Conservation (phyloP, 2,797 vertebrate genomes). For the Gobionotothen gibberifrons region DNA sequence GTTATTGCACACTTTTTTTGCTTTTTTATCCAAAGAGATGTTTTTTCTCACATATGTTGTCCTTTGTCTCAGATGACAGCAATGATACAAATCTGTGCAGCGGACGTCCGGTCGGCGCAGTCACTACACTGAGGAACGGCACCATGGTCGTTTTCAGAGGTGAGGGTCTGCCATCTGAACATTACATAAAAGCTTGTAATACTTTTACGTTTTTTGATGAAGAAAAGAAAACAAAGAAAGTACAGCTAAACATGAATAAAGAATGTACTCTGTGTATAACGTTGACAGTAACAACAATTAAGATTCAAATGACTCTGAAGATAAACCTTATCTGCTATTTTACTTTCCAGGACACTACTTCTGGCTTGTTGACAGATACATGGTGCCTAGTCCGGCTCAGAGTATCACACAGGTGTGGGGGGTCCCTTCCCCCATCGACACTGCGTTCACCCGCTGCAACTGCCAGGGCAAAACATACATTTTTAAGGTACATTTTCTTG, state of each 20-base stretch:
- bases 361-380: slow-evolving; percentile 88
- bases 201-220: background rate
- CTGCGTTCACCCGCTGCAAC: slow-evolving; percentile 95
- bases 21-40: slow-evolving; percentile 6
- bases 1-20: background rate
- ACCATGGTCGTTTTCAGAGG: slow-evolving; percentile 94
- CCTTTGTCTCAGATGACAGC: slow-evolving; percentile 74
- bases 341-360: slow-evolving; percentile 90
- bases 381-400: slow-evolving; percentile 80
- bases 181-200: background rate
- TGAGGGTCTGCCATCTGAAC: slow-evolving; percentile 61
- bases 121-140: slow-evolving; percentile 92
- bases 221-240: too few relatives aligned
- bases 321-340: background rate
- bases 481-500: slow-evolving; percentile 87
- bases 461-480: slow-evolving; percentile 97
- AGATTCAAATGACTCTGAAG: background rate
- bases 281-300: background rate
- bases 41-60: slow-evolving; percentile 26
- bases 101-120: slow-evolving; percentile 85
- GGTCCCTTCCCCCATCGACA: slow-evolving; percentile 94
- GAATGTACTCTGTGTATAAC: too few relatives aligned
- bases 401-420: slow-evolving; percentile 92
- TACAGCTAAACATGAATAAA: background rate
- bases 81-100: slow-evolving; percentile 91